Evolutionary conservation across 2,888 invertebrate species (phyloP), one percentile per base, ranked within the genome.

Genomic region (Trichogramma evanescens): DNA sequence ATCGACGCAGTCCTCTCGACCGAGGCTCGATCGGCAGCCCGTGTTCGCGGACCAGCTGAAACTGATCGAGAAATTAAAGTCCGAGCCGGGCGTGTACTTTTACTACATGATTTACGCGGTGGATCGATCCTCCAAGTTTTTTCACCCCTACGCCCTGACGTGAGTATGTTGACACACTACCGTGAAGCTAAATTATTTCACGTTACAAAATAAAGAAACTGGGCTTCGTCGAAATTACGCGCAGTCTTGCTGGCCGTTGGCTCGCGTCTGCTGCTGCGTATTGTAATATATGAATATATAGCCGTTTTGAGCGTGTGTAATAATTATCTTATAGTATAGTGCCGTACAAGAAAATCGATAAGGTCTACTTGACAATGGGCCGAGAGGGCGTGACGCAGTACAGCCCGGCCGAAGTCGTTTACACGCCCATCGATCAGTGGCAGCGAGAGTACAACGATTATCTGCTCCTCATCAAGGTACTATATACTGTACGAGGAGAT

Each of bases 361-460:
- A 83, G 71, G 82, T 79, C 10, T 88, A 90, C 70, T 86, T 89
- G 70, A 94, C 93, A 0, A 88, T 95, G 67, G 91, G 93, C 66
- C 80, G 84, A 4, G 85, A 87, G 71, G 95, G 94, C 1, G 90
- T 93, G 0, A 87, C 91, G n/a, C 88, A 89, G 69, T 87, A 85
- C 74, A 84, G 80, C 56, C 74, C 82, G 9, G 84, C 83, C 58
- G 92, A 92, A 74, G 87, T 89, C 77, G 85, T 86, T 9, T 93
- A 91, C 72, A 91, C 91, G 0, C 84, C 88, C 7, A 80, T 94
- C 5, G 82, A 86, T 26, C 82, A 86, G 63, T 94, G 93, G 93
- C 89, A 91, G 72, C 84, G 85, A 61, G 93, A 93, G 72, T 93
- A 91, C 70, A 84, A 83, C n/a, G 86, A 86, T 75, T 93, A 90